phyloP scores from a whole-genome alignment of 2,888 invertebrate species.

The Spilarctia lutea region DNA sequence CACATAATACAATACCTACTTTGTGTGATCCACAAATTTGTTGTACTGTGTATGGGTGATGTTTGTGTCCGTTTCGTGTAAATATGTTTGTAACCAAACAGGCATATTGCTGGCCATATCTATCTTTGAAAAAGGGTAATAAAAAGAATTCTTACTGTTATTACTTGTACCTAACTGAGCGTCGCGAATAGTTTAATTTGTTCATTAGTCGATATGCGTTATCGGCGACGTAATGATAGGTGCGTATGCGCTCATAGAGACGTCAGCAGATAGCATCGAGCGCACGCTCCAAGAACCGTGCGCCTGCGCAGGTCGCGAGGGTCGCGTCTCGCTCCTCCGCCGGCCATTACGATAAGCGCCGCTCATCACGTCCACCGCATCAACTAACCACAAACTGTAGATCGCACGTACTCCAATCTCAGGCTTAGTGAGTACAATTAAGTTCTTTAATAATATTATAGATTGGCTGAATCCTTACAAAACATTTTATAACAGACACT shows the following conservation, averaged over 20 bases:
- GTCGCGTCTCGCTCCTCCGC: conserved; percentile 22
- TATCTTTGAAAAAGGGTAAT: no score
- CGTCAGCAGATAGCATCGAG: conserved; percentile 44
- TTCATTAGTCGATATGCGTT: conserved; percentile 18
- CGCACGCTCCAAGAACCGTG: conserved; percentile 32
- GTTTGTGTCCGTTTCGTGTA: no score
- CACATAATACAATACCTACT: no score
- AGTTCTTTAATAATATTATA: background rate
- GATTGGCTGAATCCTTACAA: background rate
- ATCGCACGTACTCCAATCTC: conserved; percentile 4
- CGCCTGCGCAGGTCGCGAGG: conserved; percentile 21
- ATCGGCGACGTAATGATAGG: conserved; percentile 31
- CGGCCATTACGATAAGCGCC: conserved; percentile 25
- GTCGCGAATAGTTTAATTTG: background rate
- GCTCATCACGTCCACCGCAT: conserved; percentile 15
- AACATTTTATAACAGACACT: background rate
- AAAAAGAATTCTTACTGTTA: no score
- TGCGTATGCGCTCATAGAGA: conserved; percentile 31
- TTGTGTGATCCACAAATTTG: no score
- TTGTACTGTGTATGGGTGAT: no score
- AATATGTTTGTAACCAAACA: no score
- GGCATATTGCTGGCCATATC: no score
- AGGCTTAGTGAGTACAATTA: conserved; percentile 3
- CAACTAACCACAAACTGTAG: conserved; percentile 7
- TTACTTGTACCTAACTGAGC: background rate